Evolutionary conservation across 1,140 invertebrate genomes (phyloP), one percentile per base, ranked within the genome.

Genomic region (Drosophila asahinai): DNA sequence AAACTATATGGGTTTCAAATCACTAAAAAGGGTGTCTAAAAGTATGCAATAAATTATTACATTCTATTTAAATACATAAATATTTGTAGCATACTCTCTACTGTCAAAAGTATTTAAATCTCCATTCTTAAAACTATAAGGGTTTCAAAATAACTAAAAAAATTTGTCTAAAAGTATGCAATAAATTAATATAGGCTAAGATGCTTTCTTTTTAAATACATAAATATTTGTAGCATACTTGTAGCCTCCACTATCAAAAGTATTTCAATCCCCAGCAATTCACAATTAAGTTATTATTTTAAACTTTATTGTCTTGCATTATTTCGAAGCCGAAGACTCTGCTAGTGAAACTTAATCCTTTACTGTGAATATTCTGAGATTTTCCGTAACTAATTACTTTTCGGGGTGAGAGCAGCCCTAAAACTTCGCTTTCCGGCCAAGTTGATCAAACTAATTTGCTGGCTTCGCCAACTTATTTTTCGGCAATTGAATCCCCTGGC

Each of bases 351-450:
- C 27, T 0, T 27, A 67, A 64, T 64, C 33, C 59, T 3, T 66
- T 47, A 8, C 58, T 17, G 11, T 22, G 30, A 33, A n/a, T 36
- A 27, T 38, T 19, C 33, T 25, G 22, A 27, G 60, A 48, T 48
- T 65, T 67, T 22, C 43, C 9, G 8, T 49, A 54, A 55, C 63
- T 71, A 71, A 71, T 71, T 71, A 68, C 63, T 47, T 71, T 70
- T 47, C 22, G n/a, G 8, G 33, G 55, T 19, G 51, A 22, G 25
- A 12, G 62, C 66, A 70, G 48, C 67, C 67, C 9, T 45, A 67
- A n/a, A 54, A 67, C 42, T 66, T 66, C 38, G 15, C 66, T 38
- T 67, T 49, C 27, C 48, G 48, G 22, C 48, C 67, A 70, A 70
- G 67, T 71, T 67, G 40, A 66, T 11, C 62, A 36, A 71, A 71